A percentile compares a stretch with the other conserved stretches of the same genome.
Conservation (phyloP, 2,113 vertebrate species). For the Cochlearius cochlearius region DNA sequence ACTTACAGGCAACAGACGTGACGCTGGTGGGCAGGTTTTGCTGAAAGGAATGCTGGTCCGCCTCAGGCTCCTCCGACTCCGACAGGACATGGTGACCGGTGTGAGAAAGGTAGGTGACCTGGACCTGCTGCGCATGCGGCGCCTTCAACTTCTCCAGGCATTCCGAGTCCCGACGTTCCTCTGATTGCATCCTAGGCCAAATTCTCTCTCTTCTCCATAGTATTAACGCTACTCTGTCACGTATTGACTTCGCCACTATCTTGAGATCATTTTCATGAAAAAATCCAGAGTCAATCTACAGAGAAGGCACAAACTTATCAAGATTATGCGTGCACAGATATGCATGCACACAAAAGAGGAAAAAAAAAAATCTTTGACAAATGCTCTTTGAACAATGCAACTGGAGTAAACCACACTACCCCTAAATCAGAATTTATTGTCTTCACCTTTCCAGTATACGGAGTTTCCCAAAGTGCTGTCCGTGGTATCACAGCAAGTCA, state of each 20-base stretch:
- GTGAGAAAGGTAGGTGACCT: conserved; percentile 75
- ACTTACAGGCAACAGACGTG: conserved; percentile 86
- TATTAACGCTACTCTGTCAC: conserved; percentile 92
- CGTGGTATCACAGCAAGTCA: background rate
- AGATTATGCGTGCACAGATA: accelerated
- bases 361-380: background rate
- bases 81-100: conserved; percentile 52
- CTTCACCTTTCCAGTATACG: background rate
- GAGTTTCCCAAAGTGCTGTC: background rate
- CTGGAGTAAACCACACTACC: background rate
- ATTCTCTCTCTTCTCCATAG: conserved; percentile 90
- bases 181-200: conserved; percentile 71
- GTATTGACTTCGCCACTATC: conserved; percentile 93
- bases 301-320: background rate
- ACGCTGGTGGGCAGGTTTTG: conserved; percentile 79
- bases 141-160: conserved; percentile 68
- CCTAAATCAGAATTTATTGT: background rate
- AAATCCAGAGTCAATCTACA: conserved; percentile 93
- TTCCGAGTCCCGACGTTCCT: conserved; percentile 65
- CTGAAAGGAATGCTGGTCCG: conserved; percentile 79
- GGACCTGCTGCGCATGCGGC: conserved; percentile 77
- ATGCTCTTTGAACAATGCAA: background rate
- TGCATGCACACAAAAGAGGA: background rate
- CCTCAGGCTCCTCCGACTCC: conserved; percentile 82
- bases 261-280: conserved; percentile 95